These are phyloP conservation scores for Emydocephalus ijimae DNA, from an alignment of 2,113 vertebrate genomes.

Conservation along the genomic window DNA sequence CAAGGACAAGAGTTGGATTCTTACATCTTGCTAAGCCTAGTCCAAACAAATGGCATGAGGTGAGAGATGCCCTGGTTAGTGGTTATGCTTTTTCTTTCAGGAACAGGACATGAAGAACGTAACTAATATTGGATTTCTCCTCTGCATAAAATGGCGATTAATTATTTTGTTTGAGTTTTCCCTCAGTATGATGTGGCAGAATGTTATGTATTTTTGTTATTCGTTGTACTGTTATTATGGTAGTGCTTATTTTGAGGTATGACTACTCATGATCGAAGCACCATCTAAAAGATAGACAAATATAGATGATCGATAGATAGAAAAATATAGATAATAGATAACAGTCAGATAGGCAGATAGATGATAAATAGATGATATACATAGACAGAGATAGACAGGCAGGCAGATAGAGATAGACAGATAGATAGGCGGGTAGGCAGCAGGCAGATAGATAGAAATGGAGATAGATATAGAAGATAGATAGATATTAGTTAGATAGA, in stretches of 20 bases:
- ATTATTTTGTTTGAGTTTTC: background rate
- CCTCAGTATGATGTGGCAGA: background rate
- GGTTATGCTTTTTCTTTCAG: background rate
- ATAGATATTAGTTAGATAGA: no score
- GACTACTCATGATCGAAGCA: background rate
- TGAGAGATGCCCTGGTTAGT: background rate
- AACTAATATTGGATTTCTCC: background rate
- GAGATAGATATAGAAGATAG: no score
- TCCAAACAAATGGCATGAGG: background rate
- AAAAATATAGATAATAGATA: no score
- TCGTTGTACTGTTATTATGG: background rate
- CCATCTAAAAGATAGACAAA: background rate
- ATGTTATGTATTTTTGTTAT: background rate
- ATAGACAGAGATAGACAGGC: no score
- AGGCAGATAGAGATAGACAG: no score
- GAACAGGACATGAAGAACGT: background rate
- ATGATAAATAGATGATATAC: no score
- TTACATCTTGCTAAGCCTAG: background rate
- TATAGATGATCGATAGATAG: background rate
- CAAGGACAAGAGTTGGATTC: background rate
- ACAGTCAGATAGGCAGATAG: no score
- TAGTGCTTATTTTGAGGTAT: background rate
- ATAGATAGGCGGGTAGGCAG: no score
- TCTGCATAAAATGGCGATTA: background rate
- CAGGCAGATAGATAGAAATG: no score